Evolutionary conservation across 2,113 vertebrate genomes (phyloP).

Genomic region (Trematocara unimaculatum): DNA sequence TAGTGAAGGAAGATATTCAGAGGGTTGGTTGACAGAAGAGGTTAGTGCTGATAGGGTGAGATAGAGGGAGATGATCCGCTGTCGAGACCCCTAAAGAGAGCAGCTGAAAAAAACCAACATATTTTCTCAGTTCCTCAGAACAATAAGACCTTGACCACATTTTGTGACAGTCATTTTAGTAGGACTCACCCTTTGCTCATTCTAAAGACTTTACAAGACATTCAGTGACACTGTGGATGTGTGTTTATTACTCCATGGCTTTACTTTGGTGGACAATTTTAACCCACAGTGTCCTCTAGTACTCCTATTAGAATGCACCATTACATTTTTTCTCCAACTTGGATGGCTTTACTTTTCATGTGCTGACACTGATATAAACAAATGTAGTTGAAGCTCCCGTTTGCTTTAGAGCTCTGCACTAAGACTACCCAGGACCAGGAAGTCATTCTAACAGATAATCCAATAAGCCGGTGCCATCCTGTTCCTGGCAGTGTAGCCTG

Average conservation of each 20-base stretch:
- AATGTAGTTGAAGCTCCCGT: slow-evolving; percentile 18
- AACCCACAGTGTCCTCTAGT: background rate
- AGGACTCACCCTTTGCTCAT: background rate
- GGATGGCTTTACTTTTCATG: background rate
- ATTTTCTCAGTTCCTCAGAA: background rate
- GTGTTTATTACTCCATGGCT: background rate
- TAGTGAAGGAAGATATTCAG: background rate
- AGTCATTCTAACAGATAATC: slow-evolving; percentile 51
- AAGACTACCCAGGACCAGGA: slow-evolving; percentile 42
- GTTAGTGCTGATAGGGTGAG: background rate
- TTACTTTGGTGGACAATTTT: background rate
- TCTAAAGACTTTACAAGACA: background rate
- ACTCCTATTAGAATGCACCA: background rate
- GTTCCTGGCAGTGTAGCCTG: slow-evolving; percentile 49
- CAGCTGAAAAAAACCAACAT: background rate
- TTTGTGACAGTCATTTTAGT: background rate
- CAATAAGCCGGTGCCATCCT: slow-evolving; percentile 51
- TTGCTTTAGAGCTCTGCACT: background rate
- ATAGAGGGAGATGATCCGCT: background rate
- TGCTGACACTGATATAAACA: slow-evolving; percentile 15
- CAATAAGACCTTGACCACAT: background rate
- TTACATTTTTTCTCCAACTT: background rate
- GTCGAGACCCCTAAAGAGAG: background rate
- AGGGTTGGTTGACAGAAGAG: background rate
- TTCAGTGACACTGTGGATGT: background rate